Base-by-base conservation (phyloP, 1,140 invertebrate species). In the Conus betulinus region DNA sequence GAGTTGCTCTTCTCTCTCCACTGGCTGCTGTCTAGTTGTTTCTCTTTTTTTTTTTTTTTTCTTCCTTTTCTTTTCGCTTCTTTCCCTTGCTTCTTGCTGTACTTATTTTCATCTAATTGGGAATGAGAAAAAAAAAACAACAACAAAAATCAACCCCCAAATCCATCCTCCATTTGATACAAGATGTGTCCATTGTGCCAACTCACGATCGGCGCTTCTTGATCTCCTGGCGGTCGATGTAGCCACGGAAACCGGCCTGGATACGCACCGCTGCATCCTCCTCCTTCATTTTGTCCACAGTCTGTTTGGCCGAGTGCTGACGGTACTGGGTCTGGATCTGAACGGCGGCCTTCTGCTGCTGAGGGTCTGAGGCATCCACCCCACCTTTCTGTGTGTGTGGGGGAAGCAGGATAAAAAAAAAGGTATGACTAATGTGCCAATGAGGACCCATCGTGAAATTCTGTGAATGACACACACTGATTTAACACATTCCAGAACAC, bases 281-380 rank as follows among this genome's bases (percentile, higher is more conserved):
- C 60, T 92, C 91, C 51, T 90, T 55, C 97, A 91, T 97, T 96
- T 92, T 97, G 97, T 94, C 97, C 97, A 92, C 97, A 97, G 88
- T 98, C 98, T 94, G 98, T 98, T 92, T 92, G 83, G 93, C 93
- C 6, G 87, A 84, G 83, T 94, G 91, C 82, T 94, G 91, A 0
- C 93, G 78, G 87, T 88, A 93, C 87, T 94, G 91, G 52, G 92
- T 94, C 83, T 94, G 93, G 27, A 95, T 94, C 52, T 85, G 92
- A 0, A 92, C 84, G 15, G 94, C 93, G 5, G 94, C 94, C 52
- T 88, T 87, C 89, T 95, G 94, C 88, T 94, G 93, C 82, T 94
- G 92, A 3, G 92, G 91, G 67, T 94, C 92, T 27, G 89, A 87
- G 4, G 92, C 53, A 89, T 94, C 93, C 51, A 93, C 91, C n/a